Base-by-base conservation (phyloP, 2,888 invertebrate species). In the Spatulosminthurus flaviceps region DNA sequence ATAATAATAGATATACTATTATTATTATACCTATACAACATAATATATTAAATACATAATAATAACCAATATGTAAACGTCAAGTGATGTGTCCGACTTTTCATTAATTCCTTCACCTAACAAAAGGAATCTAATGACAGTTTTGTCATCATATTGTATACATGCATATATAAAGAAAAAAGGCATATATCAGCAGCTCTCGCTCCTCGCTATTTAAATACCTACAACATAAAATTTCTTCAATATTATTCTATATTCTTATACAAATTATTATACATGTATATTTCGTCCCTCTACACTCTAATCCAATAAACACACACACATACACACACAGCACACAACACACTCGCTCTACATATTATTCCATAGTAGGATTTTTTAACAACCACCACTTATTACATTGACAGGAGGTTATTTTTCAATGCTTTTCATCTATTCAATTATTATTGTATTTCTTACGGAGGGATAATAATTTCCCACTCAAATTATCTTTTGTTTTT, bases 1-100 rank as follows among this genome's bases (percentile, higher is more conserved):
- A 74, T 79, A 79, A 26, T n/a, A n/a, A n/a, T n/a, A n/a, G n/a
- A n/a, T n/a, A 67, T 73, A 78, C 66, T 78, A 78, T 78, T 78
- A 78, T 67, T 73, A 78, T 34, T 34, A 34, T 34, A 34, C 34
- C 34, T 79, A 51, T 74, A n/a, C n/a, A n/a, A n/a, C n/a, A n/a
- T n/a, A n/a, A 51, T 74, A 75, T 60, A 78, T 74, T 79, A 74
- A 81, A 77, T 81, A 81, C 79, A 79, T 77, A 81, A 74, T 61
- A 75, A 51, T 51, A 64, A 77, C 80, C 80, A 73, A 75, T 79
- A 80, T 79, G 80, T 82, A 79, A 81, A 80, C 82, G 82, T 82
- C 80, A 82, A 82, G 82, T 80, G 80, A 80, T 80, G 80, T 82
- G 82, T 82, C 82, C 79, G 80, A 82, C 76, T 82, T 82, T 82